Evolutionary conservation across 1,140 invertebrate species (phyloP).

Genomic region (Drosophila baimaii): DNA sequence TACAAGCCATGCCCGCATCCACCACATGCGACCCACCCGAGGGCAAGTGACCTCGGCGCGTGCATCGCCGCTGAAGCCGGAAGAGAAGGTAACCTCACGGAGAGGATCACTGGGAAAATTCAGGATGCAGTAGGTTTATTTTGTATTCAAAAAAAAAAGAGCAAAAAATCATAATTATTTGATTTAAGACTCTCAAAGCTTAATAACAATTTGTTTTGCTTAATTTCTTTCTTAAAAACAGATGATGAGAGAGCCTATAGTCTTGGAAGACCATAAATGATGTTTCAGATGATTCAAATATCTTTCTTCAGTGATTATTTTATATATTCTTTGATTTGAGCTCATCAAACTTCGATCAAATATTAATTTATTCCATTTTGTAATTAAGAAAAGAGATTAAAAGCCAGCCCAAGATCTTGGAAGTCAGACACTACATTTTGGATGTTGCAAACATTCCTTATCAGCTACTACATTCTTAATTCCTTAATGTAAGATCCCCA

Average conservation of each 20-base stretch:
- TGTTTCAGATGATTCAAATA: too few species aligned
- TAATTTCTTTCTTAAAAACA: background rate
- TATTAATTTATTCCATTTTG: too few species aligned
- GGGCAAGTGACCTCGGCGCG: conserved; percentile 5
- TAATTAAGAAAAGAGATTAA: too few species aligned
- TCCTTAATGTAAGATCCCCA: background rate
- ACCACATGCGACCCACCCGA: conserved; percentile 1
- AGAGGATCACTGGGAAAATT: conserved; percentile 4
- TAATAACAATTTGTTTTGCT: background rate
- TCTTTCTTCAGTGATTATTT: background rate
- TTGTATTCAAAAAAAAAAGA: background rate
- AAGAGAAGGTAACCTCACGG: background rate
- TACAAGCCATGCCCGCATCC: conserved; percentile 24
- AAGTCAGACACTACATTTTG: too few species aligned
- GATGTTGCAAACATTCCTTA: too few species aligned
- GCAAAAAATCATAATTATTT: too few species aligned
- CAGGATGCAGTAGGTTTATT: background rate
- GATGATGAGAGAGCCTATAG: background rate
- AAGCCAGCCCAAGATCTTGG: too few species aligned
- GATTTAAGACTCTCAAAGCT: background rate
- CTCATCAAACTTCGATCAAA: background rate
- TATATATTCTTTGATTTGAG: background rate
- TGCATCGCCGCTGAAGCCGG: background rate
- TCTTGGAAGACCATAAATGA: too few species aligned
- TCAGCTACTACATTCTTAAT: background rate